Evolutionary conservation across 2,797 vertebrate genomes (phyloP), one percentile per base, ranked within the genome.

Genomic region (Acipenser transmontanus): DNA sequence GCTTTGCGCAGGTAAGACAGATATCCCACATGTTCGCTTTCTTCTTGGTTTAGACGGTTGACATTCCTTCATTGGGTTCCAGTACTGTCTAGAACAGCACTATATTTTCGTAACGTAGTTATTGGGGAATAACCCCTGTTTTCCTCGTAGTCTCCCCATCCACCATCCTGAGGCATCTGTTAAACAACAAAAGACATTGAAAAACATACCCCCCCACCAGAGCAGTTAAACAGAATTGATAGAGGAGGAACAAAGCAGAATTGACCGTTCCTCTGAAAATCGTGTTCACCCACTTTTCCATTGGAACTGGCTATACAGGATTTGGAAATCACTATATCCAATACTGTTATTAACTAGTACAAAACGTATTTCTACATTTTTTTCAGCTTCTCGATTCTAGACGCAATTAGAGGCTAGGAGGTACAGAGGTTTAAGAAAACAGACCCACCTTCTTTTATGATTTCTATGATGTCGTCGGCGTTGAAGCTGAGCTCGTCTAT

Each of bases 401-500:
- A 34, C 4, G 34, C 4, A 34, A 34, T 34, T 34, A 34, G 34
- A 34, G 34, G 17, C 59, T 14, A n/a, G 59, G 7, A 7, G 13
- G 59, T n/a, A 1, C n/a, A 64, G n/a, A 14, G 1, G 8, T 10
- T 11, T 6, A n/a, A n/a, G 14, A 8, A 50, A 34, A 7, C 48
- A 12, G 1, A 9, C 85, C 8, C 72, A 99, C 97, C 97, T 90
- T 99, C 96, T 82, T 92, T 97, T 76, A 98, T 73, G 65, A 99
- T 91, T 48, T 99, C 97, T 0, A 99, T 99, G 20, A 98, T 0
- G 0, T 99, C 96, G 0, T 94, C 93, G 64, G 97, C 94, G 0
- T 99, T 99, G 80, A 99, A 99, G 85, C 97, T 99, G 68, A 99
- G 97, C 83, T 99, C 97, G 0, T 99, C 97, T 0, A 89, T 99